Conservation (phyloP, 2,888 invertebrate genomes). For the Falcaria lacertinaria region DNA sequence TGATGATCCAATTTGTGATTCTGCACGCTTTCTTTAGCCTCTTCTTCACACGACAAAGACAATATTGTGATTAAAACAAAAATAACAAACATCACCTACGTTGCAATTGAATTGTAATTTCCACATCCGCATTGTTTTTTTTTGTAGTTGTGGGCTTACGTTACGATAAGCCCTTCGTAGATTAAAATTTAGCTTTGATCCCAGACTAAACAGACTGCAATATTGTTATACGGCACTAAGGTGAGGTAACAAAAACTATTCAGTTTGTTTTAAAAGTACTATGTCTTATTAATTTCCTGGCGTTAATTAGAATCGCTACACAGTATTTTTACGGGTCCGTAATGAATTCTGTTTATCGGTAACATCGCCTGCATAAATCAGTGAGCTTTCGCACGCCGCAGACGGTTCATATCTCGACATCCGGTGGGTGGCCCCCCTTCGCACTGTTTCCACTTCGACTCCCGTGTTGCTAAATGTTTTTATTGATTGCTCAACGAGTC, state of each 20-base stretch:
- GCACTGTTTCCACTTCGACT: slow-evolving; percentile 40
- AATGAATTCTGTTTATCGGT: slow-evolving; percentile 5
- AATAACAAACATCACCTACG: no score
- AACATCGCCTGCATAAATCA: slow-evolving; percentile 33
- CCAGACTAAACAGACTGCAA: no score
- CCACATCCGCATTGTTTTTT: no score
- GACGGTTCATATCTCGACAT: slow-evolving; percentile 51
- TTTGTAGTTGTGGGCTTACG: no score
- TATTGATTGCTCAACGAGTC: slow-evolving; percentile 36
- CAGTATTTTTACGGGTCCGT: neutral
- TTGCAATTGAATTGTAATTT: no score
- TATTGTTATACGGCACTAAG: no score
- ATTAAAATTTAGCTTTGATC: no score
- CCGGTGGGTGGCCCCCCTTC: slow-evolving; percentile 51
- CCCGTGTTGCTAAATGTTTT: slow-evolving; percentile 34
- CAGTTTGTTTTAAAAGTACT: neutral
- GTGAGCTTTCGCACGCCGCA: slow-evolving; percentile 44
- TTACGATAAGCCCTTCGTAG: no score
- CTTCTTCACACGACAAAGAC: neutral
- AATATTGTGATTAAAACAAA: no score
- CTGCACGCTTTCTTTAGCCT: slow-evolving; percentile 9
- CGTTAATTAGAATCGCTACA: neutral
- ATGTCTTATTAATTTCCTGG: neutral
- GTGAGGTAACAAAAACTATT: neutral
- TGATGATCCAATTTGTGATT: slow-evolving; percentile 8